Base-by-base conservation (phyloP, 2,797 vertebrate genomes). In the Artibeus jamaicensis region DNA sequence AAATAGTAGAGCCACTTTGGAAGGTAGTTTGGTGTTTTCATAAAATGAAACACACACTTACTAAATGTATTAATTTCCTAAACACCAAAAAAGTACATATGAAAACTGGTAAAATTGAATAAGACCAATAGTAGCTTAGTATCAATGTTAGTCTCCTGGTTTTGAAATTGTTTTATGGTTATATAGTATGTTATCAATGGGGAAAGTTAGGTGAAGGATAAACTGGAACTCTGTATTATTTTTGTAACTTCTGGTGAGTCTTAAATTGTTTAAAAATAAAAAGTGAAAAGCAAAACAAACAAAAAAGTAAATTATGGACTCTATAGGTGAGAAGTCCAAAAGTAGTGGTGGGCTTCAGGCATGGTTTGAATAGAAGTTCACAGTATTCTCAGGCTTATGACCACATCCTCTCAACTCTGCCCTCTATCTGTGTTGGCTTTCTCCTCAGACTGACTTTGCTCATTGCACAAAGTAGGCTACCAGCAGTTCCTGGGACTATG, bases 251-350 rank as follows among this genome's bases (percentile, higher is more conserved):
- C 65, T 59, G 78, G 2, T 71, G 48, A 81, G 39, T 32, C 48
- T 94, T 89, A 59, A 74, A 55, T 96, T 79, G 71, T 87, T 68
- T 92, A 76, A 90, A 89, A 92, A 92, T 48, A 92, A 39, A 86
- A 77, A 81, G 10, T 68, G 87, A n/a, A 22, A 86, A 78, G 85
- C 44, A 91, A 81, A 86, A 57, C 9, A 86, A 84, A 81, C 34
- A 62, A 68, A 48, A 24, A 71, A 29, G 44, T n/a, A 79, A 68
- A 14, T 10, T 26, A 34, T 48, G 89, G 53, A 32, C n/a, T 92
- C 15, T 57, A 6, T 86, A 44, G 57, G 65, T 79, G 48, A 55
- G 44, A 88, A 68, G 65, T 48, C 42, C 71, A 74, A 39, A 68
- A 68, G 14, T 11, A 59, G 29, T 42, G 65, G 6, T 53, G 39